Evolutionary conservation across 2,113 vertebrate species (phyloP), one percentile per base, ranked within the genome.

Genomic region (Alethe diademata): DNA sequence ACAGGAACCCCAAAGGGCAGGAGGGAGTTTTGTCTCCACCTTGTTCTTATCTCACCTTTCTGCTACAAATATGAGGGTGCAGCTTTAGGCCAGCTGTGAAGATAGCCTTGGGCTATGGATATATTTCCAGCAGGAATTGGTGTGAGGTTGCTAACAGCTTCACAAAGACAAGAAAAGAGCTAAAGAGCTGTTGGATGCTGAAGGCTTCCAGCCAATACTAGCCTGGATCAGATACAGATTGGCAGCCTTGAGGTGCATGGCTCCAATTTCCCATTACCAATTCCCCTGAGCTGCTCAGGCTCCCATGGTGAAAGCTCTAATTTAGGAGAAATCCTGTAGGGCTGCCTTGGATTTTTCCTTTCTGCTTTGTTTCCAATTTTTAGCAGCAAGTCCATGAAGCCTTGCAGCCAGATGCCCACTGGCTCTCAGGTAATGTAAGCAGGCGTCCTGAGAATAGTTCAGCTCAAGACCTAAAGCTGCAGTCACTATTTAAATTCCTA

Each of bases 131-230:
- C 31, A 93, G 84, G 66, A 92, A 89, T 6, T 84, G 76, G 88
- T 71, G 50, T 0, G 19, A 83, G 62, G 92, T 86, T 9, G 45
- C 89, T 97, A 96, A 93, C 47, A 93, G 70, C 90, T 95, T 95
- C 89, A 88, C 87, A 92, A 86, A 97, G 92, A 88, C 90, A 91
- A 83, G 91, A 94, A 86, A 95, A 94, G 73, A 94, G 87, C 95
- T 91, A 81, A 94, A 93, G 82, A 91, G 78, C 92, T 91, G 89
- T 71, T 95, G 90, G 95, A 96, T 90, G 92, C 79, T 76, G 45
- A 96, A 90, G 85, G 92, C 86, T 93, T 91, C 81, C 84, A 74
- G 69, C 72, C 86, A 94, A 9, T 66, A 45, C 86, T 83, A 33
- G 38, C 60, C 90, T 86, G 92, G 72, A 88, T 96, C 93, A 80